These are phyloP conservation scores for Drosophila mimica DNA, from an alignment of 2,888 invertebrate species.

Conservation along the genomic window DNA sequence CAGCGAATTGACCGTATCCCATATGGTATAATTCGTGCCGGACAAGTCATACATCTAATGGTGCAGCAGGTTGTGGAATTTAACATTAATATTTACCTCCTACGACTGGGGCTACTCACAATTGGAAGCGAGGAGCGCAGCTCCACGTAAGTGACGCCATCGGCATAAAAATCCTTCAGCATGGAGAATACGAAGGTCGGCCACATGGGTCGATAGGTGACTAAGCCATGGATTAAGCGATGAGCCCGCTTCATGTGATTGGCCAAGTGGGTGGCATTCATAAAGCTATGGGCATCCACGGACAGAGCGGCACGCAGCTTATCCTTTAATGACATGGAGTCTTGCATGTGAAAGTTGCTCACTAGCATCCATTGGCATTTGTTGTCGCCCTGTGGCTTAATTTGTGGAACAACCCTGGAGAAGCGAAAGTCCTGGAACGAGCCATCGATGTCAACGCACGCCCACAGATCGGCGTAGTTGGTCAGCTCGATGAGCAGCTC, in stretches of 20 bases:
- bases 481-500: slow-evolving; percentile 87
- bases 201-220: slow-evolving; percentile 88
- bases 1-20: slow-evolving; percentile 87
- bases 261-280: slow-evolving; percentile 87
- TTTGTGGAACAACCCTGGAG: slow-evolving; percentile 22
- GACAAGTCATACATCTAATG: slow-evolving; percentile 87
- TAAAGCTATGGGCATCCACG: slow-evolving; percentile 82
- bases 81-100: neutral
- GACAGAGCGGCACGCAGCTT: slow-evolving; percentile 38
- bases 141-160: slow-evolving; percentile 90
- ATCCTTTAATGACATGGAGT: slow-evolving; percentile 83
- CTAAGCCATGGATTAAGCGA: slow-evolving; percentile 85
- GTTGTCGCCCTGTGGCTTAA: slow-evolving; percentile 17
- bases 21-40: slow-evolving; percentile 86
- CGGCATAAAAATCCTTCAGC: slow-evolving; percentile 87
- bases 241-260: slow-evolving; percentile 86
- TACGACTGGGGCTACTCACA: slow-evolving; percentile 57
- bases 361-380: slow-evolving; percentile 71
- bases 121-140: slow-evolving; percentile 87
- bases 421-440: slow-evolving; percentile 57
- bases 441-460: slow-evolving; percentile 40
- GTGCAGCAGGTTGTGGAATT: neutral
- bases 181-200: slow-evolving; percentile 88
- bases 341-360: slow-evolving; percentile 35
- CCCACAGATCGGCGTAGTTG: slow-evolving; percentile 53